phyloP scores from a whole-genome alignment of 1,140 invertebrate species.

The Spodoptera frugiperda region DNA sequence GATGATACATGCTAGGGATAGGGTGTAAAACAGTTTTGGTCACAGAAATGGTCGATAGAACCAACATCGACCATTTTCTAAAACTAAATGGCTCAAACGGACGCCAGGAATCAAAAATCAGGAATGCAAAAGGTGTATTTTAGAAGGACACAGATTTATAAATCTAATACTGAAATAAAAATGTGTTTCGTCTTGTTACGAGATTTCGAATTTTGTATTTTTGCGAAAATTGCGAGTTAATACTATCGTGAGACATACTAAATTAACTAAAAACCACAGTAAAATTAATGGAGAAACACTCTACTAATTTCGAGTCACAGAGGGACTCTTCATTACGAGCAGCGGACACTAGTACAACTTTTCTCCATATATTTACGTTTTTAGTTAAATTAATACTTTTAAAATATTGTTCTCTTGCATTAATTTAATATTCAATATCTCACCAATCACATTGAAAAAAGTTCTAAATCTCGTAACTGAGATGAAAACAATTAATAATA shows the following conservation, averaged over 20 bases:
- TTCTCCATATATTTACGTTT: too few relatives aligned
- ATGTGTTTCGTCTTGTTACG: neutral
- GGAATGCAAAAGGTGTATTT: conserved; percentile 77
- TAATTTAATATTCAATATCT: too few relatives aligned
- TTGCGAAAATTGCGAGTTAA: neutral
- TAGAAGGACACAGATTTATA: conserved; percentile 50
- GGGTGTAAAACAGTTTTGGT: conserved; percentile 64
- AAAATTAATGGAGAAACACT: too few relatives aligned
- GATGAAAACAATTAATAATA: conserved; percentile 47
- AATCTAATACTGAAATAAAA: conserved; percentile 66
- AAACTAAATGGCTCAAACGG: conserved; percentile 67
- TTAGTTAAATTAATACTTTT: too few relatives aligned
- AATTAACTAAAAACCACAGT: too few relatives aligned
- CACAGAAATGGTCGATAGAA: conserved; percentile 57
- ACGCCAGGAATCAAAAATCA: conserved; percentile 75
- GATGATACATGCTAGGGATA: conserved; percentile 80
- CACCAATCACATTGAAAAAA: neutral
- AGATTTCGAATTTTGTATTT: neutral
- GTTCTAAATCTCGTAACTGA: neutral
- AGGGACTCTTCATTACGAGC: too few relatives aligned
- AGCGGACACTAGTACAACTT: too few relatives aligned
- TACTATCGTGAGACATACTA: too few relatives aligned
- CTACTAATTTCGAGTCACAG: too few relatives aligned
- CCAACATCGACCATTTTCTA: conserved; percentile 60
- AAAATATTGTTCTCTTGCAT: neutral